phyloP scores from a whole-genome alignment of 2,888 invertebrate genomes.

The Poecilobothrus nobilitatus region DNA sequence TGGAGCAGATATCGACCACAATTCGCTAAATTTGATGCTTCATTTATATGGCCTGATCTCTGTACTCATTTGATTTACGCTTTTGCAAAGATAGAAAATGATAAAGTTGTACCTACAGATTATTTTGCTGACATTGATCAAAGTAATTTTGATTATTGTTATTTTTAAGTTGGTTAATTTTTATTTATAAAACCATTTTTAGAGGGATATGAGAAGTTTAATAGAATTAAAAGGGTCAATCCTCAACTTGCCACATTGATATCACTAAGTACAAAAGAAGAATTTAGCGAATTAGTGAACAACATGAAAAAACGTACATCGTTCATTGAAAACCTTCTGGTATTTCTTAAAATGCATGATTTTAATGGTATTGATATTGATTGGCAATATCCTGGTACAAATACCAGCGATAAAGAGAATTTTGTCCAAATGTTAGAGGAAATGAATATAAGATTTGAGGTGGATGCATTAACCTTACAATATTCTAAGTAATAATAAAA shows the following conservation, averaged over 20 bases:
- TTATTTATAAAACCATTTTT: too few species aligned
- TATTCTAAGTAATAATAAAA: too few species aligned
- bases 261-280: not conserved
- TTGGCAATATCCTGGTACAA: not conserved
- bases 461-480: too few species aligned
- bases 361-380: not conserved
- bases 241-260: not conserved
- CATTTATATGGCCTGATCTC: not conserved
- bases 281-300: not conserved
- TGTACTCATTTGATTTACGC: not conserved
- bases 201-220: not conserved
- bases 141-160: too few species aligned
- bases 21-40: not conserved
- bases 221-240: not conserved
- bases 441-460: not conserved
- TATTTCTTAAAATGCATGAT: not conserved
- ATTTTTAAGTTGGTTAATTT: too few species aligned
- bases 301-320: not conserved
- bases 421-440: not conserved
- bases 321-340: not conserved
- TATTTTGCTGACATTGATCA: not conserved
- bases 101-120: not conserved
- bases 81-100: not conserved
- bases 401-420: not conserved
- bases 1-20: not conserved